Conservation (phyloP, 2,888 invertebrate species). For the Apotomis turbidana region DNA sequence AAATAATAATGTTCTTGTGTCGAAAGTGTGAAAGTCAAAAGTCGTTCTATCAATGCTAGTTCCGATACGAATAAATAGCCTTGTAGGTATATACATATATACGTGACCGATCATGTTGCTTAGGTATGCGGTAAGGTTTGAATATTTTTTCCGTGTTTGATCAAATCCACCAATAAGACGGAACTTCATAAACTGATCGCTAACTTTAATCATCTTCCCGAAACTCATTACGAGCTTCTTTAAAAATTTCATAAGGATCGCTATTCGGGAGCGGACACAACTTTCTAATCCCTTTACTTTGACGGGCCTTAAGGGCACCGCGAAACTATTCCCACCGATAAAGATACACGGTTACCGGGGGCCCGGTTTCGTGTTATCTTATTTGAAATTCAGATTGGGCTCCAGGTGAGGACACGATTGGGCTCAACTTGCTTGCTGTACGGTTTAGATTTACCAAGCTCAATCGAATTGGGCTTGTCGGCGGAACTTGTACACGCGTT, state of each 20-base stretch:
- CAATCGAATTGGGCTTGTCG: conserved; percentile 69
- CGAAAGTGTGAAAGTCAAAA: too few relatives aligned
- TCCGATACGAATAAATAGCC: too few relatives aligned
- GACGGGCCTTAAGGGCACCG: conserved; percentile 42
- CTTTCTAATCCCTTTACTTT: conserved; percentile 31
- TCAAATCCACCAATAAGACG: not conserved
- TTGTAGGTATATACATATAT: too few relatives aligned
- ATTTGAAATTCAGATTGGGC: conserved; percentile 79
- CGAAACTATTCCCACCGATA: conserved; percentile 62
- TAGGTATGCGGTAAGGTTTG: too few relatives aligned
- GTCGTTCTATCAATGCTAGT: too few relatives aligned
- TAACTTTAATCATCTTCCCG: not conserved
- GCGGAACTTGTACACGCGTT: conserved; percentile 56
- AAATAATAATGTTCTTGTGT: too few relatives aligned
- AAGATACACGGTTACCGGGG: conserved; percentile 67
- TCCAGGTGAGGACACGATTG: conserved; percentile 77
- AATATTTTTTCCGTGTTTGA: too few relatives aligned
- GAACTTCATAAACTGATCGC: not conserved
- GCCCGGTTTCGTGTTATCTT: conserved; percentile 68
- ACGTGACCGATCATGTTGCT: too few relatives aligned
- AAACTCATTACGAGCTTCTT: conserved; percentile 17
- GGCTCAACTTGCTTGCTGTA: conserved; percentile 73
- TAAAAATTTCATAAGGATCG: not conserved
- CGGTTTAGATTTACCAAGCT: conserved; percentile 73
- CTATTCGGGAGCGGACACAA: conserved; percentile 18